Evolutionary conservation across 2,113 vertebrate genomes (phyloP), one percentile per base, ranked within the genome.

Genomic region (cat (Felis catus)): DNA sequence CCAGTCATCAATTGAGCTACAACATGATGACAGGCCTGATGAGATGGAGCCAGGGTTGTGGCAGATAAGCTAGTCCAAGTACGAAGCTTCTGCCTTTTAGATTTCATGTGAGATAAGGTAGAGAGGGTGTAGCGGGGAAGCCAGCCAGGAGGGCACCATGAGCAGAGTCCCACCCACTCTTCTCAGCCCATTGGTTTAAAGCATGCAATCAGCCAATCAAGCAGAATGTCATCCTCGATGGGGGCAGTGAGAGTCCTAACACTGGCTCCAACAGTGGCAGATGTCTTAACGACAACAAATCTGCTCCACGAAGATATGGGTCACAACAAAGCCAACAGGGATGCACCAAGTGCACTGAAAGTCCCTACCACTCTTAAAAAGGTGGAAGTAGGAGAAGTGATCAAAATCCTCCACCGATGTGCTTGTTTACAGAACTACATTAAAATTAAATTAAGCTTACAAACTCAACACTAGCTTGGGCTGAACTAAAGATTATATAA

Each of bases 111-210:
- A 99, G 99, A 99, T 98, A 99, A 99, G 99, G 97, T 5, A 21
- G 14, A 81, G 36, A 48, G 13, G 33, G 48, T 99, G 98, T 99
- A 99, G 99, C 98, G 98, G 98, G 98, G 99, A 99, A 98, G 99
- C 99, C 98, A 99, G 99, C 99, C 99, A 99, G 76, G 99, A 99
- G 98, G 99, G 99, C 98, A 99, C 99, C 99, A 99, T 99, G 98
- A 99, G 99, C 99, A 99, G 99, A 96, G 99, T 99, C 99, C 99
- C 97, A 98, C 99, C 96, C 99, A 99, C 98, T 99, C 99, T 98
- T 99, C 99, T 98, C 99, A 99, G 18, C 99, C 99, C 96, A 99
- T 99, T 8, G 99, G 99, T 99, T 36, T 70, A 29, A 39, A 4
- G 8, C 99, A 99, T 93, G 99, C 99, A 71, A 99, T 99, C 83